Conservation (phyloP, 1,140 invertebrate species). For the Ganaspis sp. region DNA sequence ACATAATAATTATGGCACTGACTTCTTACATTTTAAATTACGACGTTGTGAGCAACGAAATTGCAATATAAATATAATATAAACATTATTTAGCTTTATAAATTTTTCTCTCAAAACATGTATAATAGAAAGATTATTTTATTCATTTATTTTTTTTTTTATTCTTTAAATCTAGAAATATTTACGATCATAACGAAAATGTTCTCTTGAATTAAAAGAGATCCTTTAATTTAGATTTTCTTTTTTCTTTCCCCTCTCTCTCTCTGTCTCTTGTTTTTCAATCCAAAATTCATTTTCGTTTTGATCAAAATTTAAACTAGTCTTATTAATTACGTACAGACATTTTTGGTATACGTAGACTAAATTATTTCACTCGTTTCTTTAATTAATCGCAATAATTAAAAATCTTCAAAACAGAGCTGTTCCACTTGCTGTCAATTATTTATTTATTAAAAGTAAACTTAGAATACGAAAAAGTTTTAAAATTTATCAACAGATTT, state of each 20-base stretch:
- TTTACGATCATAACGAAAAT: not conserved
- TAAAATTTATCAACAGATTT: too few relatives aligned
- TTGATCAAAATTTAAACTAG: not conserved
- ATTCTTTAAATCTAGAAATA: not conserved
- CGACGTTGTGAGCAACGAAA: slow-evolving; percentile 22
- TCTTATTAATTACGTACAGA: slow-evolving; percentile 7
- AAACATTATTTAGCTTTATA: slow-evolving; percentile 17
- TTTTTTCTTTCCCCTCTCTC: too few relatives aligned
- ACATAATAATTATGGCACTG: slow-evolving; percentile 22
- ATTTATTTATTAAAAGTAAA: not conserved
- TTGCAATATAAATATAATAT: slow-evolving; percentile 15
- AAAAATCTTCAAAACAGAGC: not conserved
- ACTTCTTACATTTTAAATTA: not conserved
- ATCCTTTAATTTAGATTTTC: not conserved
- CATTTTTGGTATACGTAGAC: slow-evolving; percentile 6
- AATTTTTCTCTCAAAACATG: slow-evolving; percentile 22
- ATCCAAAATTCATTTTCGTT: not conserved
- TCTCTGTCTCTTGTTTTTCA: too few relatives aligned
- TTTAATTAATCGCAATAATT: not conserved
- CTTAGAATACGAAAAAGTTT: not conserved
- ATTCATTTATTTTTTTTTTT: not conserved
- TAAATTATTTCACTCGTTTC: not conserved
- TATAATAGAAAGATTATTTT: slow-evolving; percentile 12
- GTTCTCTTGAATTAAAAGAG: not conserved
- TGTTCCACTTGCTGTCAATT: not conserved